These are phyloP conservation scores for Chalcosyrphus nemorum DNA, from an alignment of 2,888 invertebrate genomes.

Conservation along the genomic window DNA sequence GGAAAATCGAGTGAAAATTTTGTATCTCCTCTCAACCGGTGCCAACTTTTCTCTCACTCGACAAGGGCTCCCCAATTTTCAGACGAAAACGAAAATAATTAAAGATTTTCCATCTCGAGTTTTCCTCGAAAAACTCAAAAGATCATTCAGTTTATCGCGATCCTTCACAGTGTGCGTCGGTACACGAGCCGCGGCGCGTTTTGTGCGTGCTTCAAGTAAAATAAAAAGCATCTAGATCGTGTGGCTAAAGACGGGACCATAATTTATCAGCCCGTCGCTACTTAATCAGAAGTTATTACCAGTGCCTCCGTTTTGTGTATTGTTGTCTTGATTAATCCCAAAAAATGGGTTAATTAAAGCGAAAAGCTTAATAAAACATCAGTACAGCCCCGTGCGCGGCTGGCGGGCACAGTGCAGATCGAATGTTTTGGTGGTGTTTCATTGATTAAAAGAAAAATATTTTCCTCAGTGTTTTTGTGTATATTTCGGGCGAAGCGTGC, in stretches of 20 bases:
- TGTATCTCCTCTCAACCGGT: background rate
- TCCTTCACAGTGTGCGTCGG: constrained; percentile 37
- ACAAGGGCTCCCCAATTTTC: constrained; percentile 16
- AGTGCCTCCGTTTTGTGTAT: constrained; percentile 15
- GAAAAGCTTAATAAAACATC: constrained; percentile 40
- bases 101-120: constrained; percentile 36
- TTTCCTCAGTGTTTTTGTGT: background rate
- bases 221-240: constrained; percentile 7
- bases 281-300: constrained; percentile 67
- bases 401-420: no score
- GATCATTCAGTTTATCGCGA: constrained; percentile 61
- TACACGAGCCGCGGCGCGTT: background rate
- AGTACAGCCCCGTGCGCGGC: background rate
- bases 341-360: constrained; percentile 71
- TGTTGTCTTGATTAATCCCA: constrained; percentile 59
- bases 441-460: constrained; percentile 42
- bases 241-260: background rate
- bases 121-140: constrained; percentile 50
- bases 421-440: constrained; percentile 27
- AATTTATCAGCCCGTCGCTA: constrained; percentile 40
- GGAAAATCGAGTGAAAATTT: constrained; percentile 19
- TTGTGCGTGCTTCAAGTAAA: background rate
- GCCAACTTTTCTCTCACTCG: background rate
- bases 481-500: constrained; percentile 48
- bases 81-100: background rate